Evolutionary conservation across 2,113 vertebrate species (phyloP), one percentile per base, ranked within the genome.

Genomic region (Porphyrio hochstetteri): DNA sequence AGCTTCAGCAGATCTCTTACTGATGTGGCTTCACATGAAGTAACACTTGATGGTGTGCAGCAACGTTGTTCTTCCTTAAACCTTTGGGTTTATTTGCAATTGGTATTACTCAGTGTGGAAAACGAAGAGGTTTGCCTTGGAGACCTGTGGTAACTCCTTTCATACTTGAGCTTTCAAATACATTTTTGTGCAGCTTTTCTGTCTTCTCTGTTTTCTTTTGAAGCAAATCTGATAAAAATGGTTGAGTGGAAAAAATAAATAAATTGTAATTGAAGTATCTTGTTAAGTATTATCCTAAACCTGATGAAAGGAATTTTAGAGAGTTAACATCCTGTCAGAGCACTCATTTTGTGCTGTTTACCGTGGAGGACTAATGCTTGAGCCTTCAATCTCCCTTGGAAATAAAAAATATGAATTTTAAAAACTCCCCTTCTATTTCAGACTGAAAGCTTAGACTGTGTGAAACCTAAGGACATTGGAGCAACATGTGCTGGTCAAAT

Each of bases 401-500:
- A 86, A 68, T 40, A 33, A 0, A 44, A 86, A 87, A 38, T 48
- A 53, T 4, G 14, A 1, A 14, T 29, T 79, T 77, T 21, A 5
- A 36, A 56, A 82, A 23, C 60, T 86, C 69, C 9, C 28, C 38
- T 36, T 83, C 16, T 20, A 0, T 84, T 92, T 82, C 72, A 69
- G 61, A 57, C 33, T 25, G 76, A 75, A 88, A 85, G 24, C 52
- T 81, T 70, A 81, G 72, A 16, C 59, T 50, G 53, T 7, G 3
- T 38, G 69, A 86, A 75, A 72, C 50, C 2, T 12, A 36, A 91
- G 64, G 7, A 24, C 0, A 1, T 38, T 25, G 33, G 12, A 78
- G 88, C 77, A 86, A 53, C 77, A 82, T 79, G 69, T 92, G 86
- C 69, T 82, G 5, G 79, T 95, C 82, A 92, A 94, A 83, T 84